phyloP scores from a whole-genome alignment of 2,113 vertebrate genomes.

The Paedocypris sp. region DNA sequence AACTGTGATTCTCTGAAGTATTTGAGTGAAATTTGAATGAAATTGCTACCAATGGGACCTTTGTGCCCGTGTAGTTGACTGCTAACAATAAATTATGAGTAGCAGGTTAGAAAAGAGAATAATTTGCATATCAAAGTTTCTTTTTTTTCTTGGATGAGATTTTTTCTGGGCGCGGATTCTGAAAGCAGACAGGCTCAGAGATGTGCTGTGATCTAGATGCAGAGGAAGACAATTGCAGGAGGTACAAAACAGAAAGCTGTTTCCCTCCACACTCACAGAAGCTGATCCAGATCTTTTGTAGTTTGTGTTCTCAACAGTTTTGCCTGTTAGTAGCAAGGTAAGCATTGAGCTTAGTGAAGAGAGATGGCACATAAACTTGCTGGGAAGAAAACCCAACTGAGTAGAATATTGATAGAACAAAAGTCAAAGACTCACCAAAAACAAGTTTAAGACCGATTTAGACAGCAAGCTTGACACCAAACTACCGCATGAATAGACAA shows the following conservation, averaged over 20 bases:
- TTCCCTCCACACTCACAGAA: constrained; percentile 4
- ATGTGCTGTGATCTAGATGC: neutral
- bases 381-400: neutral
- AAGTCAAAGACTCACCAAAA: too few relatives aligned
- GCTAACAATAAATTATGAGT: constrained; percentile 20
- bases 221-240: neutral
- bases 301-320: neutral
- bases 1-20: constrained; percentile 5
- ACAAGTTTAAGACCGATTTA: too few relatives aligned
- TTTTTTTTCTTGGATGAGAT: constrained; percentile 6
- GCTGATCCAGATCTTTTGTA: neutral
- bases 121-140: constrained; percentile 19
- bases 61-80: constrained; percentile 7
- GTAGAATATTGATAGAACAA: too few relatives aligned
- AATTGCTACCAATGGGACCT: constrained; percentile 1
- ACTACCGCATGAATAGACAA: too few relatives aligned
- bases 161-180: neutral
- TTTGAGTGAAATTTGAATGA: constrained; percentile 20
- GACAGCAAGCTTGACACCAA: too few relatives aligned
- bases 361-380: neutral
- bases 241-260: neutral
- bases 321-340: neutral
- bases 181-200: neutral
- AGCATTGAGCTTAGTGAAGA: neutral
- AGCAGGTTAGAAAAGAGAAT: constrained; percentile 6